Percentiles rank a stretch among this genome's conserved stretches.
These are phyloP conservation scores for Lasioglossum marginatum DNA, from an alignment of 2,888 invertebrate species.

Conservation along the genomic window DNA sequence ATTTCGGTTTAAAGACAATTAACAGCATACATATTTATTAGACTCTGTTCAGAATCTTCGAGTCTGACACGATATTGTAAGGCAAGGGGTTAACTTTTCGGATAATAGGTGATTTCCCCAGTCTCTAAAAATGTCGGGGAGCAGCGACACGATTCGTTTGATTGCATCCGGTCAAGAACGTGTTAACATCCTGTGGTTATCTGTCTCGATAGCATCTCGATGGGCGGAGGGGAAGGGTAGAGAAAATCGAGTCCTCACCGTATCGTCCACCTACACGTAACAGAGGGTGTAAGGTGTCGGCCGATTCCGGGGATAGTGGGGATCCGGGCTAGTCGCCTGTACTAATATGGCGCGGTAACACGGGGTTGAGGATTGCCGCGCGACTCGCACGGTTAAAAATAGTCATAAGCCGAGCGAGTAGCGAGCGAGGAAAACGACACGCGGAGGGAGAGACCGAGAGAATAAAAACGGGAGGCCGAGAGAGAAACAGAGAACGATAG, in stretches of 20 bases:
- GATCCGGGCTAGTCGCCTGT: conserved; percentile 82
- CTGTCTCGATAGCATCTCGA: neutral
- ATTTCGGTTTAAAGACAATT: no score
- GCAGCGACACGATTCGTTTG: neutral
- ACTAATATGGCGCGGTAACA: conserved; percentile 84
- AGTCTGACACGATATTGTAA: no score
- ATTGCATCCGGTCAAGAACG: neutral
- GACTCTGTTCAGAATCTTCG: no score
- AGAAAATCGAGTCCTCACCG: conserved; percentile 17
- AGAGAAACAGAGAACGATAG: conserved; percentile 8
- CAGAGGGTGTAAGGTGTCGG: conserved; percentile 83
- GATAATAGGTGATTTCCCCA: neutral
- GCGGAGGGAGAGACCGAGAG: conserved; percentile 42
- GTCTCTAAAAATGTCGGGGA: neutral
- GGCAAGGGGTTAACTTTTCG: neutral
- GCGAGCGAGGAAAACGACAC: conserved; percentile 70
- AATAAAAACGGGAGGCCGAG: conserved; percentile 53
- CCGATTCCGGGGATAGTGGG: conserved; percentile 82
- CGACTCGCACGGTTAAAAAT: conserved; percentile 82
- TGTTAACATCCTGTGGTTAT: neutral
- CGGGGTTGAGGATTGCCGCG: conserved; percentile 81
- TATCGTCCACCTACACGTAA: conserved; percentile 63
- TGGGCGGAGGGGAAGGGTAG: neutral
- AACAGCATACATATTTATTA: no score
- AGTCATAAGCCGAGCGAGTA: conserved; percentile 80